Percentiles rank a stretch among this genome's conserved stretches.
phyloP scores from a whole-genome alignment of 2,797 vertebrate species.

The Rhyacichthys aspro region DNA sequence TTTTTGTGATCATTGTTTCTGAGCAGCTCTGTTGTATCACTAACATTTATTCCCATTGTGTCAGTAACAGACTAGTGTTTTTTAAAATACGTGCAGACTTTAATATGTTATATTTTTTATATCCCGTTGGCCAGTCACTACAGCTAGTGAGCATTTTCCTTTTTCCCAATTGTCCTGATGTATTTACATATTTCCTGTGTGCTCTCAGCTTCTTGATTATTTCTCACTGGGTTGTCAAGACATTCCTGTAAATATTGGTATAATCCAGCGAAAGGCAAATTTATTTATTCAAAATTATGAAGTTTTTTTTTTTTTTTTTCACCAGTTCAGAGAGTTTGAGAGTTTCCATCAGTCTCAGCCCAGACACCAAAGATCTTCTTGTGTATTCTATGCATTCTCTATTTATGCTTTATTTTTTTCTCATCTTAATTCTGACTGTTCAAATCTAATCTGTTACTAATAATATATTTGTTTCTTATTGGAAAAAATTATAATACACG shows the following conservation, averaged over 20 bases:
- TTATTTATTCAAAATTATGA: constrained; percentile 64
- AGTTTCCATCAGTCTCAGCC: constrained; percentile 27
- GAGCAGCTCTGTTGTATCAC: constrained; percentile 14
- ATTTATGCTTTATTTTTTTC: constrained; percentile 30
- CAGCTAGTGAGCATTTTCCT: constrained; percentile 26
- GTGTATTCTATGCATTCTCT: constrained; percentile 40
- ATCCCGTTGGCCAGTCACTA: constrained; percentile 21
- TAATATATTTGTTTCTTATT: too few species aligned
- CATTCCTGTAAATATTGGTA: constrained; percentile 52
- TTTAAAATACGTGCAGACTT: too few species aligned
- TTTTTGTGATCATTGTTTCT: constrained; percentile 23
- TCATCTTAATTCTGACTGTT: too few species aligned
- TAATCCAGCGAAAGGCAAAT: constrained; percentile 45
- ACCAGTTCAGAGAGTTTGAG: constrained; percentile 35
- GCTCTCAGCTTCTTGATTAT: constrained; percentile 37
- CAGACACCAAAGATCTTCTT: constrained; percentile 64
- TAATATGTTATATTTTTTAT: too few species aligned
- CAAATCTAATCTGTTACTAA: too few species aligned
- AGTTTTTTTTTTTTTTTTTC: constrained; percentile 14
- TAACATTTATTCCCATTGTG: too few species aligned
- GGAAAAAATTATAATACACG: too few species aligned
- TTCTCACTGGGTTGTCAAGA: constrained; percentile 39
- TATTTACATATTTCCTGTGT: constrained; percentile 54
- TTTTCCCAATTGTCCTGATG: constrained; percentile 50
- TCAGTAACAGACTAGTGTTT: too few species aligned